Evolutionary conservation across 2,797 vertebrate genomes (phyloP).

Genomic region (Urosaurus nigricauda): DNA sequence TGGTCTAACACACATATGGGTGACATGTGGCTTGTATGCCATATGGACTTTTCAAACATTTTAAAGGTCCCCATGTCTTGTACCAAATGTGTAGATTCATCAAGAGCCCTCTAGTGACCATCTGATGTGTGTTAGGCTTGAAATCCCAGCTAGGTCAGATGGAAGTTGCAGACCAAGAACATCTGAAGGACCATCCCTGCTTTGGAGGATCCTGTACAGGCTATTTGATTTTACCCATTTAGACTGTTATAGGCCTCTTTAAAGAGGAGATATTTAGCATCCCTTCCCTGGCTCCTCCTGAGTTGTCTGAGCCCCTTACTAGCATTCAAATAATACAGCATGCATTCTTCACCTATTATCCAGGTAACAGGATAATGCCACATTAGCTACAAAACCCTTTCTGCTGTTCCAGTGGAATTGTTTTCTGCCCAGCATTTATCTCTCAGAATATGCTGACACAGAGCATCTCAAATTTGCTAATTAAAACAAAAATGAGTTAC

Average conservation of each 20-base stretch:
- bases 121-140: too few relatives aligned
- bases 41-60: too few relatives aligned
- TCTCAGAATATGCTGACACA: constrained; percentile 9
- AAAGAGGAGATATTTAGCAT: neutral
- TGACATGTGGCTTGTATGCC: too few relatives aligned
- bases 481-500: constrained; percentile 38
- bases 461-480: constrained; percentile 15
- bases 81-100: too few relatives aligned
- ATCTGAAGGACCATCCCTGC: neutral
- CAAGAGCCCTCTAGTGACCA: too few relatives aligned
- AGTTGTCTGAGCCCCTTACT: neutral
- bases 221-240: neutral
- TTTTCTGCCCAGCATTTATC: neutral
- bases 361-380: neutral
- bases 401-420: neutral
- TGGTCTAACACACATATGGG: too few relatives aligned
- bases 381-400: neutral
- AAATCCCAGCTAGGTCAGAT: neutral
- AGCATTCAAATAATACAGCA: neutral
- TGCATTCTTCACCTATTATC: neutral
- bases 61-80: too few relatives aligned
- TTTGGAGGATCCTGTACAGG: neutral
- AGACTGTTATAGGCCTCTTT: neutral
- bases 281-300: neutral
- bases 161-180: neutral